Conservation (phyloP, 2,888 invertebrate genomes). For the Drosophila siamana region DNA sequence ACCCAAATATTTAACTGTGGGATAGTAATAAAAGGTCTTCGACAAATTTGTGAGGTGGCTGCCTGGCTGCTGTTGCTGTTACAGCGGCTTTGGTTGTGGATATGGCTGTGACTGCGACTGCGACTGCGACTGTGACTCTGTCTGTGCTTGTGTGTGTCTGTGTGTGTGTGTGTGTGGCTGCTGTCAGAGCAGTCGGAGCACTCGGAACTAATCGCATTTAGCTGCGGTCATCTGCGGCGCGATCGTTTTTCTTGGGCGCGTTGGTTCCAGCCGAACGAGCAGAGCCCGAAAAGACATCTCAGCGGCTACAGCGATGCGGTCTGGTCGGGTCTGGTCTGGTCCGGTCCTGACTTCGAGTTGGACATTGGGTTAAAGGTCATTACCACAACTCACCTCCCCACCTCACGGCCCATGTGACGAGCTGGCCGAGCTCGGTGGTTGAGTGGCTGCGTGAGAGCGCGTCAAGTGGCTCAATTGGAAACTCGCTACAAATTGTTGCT, state of each 20-base stretch:
- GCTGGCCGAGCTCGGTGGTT: too few relatives aligned
- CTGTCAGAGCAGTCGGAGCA: constrained; percentile 70
- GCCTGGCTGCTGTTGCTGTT: constrained; percentile 30
- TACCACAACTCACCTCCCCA: constrained; percentile 41
- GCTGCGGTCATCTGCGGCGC: constrained; percentile 83
- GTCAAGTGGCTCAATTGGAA: constrained; percentile 77
- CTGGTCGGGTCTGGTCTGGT: too few relatives aligned
- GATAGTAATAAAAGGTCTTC: too few relatives aligned
- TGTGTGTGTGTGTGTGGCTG: constrained; percentile 25
- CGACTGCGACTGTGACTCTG: constrained; percentile 1
- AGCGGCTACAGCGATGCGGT: too few relatives aligned
- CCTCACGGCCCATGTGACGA: neutral
- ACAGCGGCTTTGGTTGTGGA: too few relatives aligned
- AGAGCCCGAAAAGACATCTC: constrained; percentile 17
- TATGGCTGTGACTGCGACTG: constrained; percentile 14
- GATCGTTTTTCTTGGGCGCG: constrained; percentile 72
- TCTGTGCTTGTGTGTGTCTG: neutral
- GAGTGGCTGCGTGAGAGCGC: constrained; percentile 73
- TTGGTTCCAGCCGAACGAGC: constrained; percentile 75
- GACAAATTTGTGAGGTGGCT: constrained; percentile 44
- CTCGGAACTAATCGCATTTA: constrained; percentile 83
- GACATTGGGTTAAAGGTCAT: constrained; percentile 77
- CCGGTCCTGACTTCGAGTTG: constrained; percentile 47
- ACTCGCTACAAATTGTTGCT: constrained; percentile 59
- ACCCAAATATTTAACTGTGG: too few relatives aligned